Evolutionary conservation across 2,888 invertebrate genomes (phyloP).

Genomic region (Callyntrura sp.): DNA sequence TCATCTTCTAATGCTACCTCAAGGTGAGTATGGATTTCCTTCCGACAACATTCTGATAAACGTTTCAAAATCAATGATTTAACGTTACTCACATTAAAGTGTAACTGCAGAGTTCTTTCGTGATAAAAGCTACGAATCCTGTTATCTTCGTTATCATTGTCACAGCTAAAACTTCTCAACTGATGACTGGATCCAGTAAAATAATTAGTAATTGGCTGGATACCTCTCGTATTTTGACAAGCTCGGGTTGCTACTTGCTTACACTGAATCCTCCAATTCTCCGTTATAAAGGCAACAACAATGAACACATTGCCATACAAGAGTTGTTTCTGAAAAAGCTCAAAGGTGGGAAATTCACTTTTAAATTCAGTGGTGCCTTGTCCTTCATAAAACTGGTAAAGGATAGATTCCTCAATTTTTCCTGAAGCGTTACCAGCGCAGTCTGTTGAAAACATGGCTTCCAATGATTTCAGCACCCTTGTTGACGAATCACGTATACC

Average conservation of each 20-base stretch:
- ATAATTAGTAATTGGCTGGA: background rate
- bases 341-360: background rate
- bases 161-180: background rate
- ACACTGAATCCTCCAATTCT: background rate
- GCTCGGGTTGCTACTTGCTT: background rate
- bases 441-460: background rate
- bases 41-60: background rate
- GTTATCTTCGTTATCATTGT: background rate
- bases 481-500: conserved; percentile 31
- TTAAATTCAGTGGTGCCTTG: background rate
- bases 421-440: background rate
- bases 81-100: background rate
- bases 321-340: background rate
- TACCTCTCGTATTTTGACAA: background rate
- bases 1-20: background rate
- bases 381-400: background rate
- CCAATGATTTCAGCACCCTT: conserved; percentile 2
- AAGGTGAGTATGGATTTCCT: background rate
- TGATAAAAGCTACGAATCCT: conserved; percentile 28
- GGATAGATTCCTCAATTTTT: background rate
- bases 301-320: background rate
- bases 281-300: conserved; percentile 3
- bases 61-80: background rate
- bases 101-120: background rate
- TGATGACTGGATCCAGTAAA: background rate